Evolutionary conservation across 2,888 invertebrate species (phyloP), one percentile per base, ranked within the genome.

Genomic region (Idaea aversata): DNA sequence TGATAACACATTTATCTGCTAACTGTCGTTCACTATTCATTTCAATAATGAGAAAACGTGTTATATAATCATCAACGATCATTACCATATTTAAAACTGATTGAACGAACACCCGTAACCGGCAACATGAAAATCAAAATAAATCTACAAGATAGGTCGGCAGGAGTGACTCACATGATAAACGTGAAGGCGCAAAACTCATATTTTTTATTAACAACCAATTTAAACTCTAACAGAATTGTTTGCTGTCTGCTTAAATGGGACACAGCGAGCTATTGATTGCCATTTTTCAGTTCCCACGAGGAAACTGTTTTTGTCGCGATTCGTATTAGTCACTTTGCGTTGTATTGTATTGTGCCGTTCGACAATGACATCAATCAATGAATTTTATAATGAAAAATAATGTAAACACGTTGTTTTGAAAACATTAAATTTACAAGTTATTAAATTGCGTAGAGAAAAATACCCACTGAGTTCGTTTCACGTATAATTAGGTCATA

Each of bases 151-250:
- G 72, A 72, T 75, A 77, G 69, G 71, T 75, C 63, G 72, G 15
- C 6, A 1, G 47, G 3, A 66, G 75, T 88, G 89, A 88, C 75
- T 88, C 89, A 87, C 13, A 47, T 47, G 47, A 77, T 66, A 78
- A 74, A 70, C 74, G 73, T 71, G 65, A 61, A 65, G 35, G 65
- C 65, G 64, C 61, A 59, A 68, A 76, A 75, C 78, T 80, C 73
- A 77, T 82, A 76, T 59, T 85, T 85, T 88, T 86, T 84, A 81
- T 85, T 84, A 84, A 81, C 79, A 74, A 83, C 82, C 82, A 88
- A 87, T 87, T 86, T 86, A 83, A 82, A 81, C 75, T 74, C 76
- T 79, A 84, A 85, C 83, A 81, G 80, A 83, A 82, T 83, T 84
- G 83, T 83, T 84, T 80, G 79, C 76, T 72, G 75, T 76, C 75